phyloP scores from a whole-genome alignment of 2,113 vertebrate genomes.

The Actinemys pallida region DNA sequence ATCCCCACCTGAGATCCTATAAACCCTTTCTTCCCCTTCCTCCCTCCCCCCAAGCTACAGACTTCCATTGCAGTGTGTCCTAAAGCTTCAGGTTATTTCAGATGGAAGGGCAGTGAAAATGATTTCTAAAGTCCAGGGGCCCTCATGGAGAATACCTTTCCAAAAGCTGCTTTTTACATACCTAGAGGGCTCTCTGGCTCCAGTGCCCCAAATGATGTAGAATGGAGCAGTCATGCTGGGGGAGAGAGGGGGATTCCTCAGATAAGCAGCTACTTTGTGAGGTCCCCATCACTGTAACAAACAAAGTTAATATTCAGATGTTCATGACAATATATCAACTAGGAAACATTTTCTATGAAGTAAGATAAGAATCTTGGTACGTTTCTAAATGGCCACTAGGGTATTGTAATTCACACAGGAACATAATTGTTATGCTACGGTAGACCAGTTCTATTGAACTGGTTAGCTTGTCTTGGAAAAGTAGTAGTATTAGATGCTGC shows the following conservation, averaged over 20 bases:
- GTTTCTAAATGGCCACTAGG: not conserved
- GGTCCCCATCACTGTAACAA: not conserved
- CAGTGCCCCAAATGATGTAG: not conserved
- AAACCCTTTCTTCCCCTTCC: no score
- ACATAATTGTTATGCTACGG: not conserved
- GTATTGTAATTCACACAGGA: not conserved
- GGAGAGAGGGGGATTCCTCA: not conserved
- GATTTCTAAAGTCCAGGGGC: not conserved
- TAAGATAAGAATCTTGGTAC: not conserved
- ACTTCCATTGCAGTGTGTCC: fast-evolving
- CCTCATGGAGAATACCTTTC: not conserved
- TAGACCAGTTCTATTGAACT: not conserved
- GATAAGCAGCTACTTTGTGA: not conserved
- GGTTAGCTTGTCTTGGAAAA: not conserved
- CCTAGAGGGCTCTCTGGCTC: not conserved
- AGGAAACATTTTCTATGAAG: not conserved
- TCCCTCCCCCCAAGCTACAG: not conserved
- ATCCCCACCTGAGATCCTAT: not conserved
- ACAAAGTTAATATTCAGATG: not conserved
- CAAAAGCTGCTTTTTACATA: not conserved
- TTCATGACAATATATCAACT: not conserved
- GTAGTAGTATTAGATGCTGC: not conserved
- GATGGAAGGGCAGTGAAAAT: not conserved
- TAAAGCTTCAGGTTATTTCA: not conserved
- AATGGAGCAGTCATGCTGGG: fast-evolving